These are phyloP conservation scores for Stenolophus ochropezus DNA, from an alignment of 2,888 invertebrate genomes.

Conservation along the genomic window DNA sequence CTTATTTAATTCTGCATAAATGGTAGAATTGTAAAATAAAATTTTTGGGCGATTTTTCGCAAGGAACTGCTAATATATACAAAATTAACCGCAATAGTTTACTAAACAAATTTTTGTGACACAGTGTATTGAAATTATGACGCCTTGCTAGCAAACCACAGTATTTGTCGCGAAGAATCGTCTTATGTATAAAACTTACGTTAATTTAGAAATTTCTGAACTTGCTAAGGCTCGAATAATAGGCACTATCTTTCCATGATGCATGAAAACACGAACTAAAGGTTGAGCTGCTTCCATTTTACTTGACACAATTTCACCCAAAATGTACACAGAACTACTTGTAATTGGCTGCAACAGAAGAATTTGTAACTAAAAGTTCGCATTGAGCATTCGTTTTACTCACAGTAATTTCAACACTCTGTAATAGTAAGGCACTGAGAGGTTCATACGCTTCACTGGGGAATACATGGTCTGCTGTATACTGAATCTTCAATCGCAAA, in stretches of 20 bases:
- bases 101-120: too few relatives aligned
- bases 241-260: slow-evolving; percentile 89
- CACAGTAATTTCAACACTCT: slow-evolving; percentile 82
- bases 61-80: too few relatives aligned
- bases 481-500: slow-evolving; percentile 88
- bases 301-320: slow-evolving; percentile 90
- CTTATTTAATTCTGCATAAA: too few relatives aligned
- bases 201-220: slow-evolving; percentile 92
- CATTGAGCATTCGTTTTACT: slow-evolving; percentile 61
- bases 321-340: slow-evolving; percentile 86
- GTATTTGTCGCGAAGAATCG: too few relatives aligned
- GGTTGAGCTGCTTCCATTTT: slow-evolving; percentile 94
- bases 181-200: slow-evolving; percentile 79
- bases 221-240: slow-evolving; percentile 89
- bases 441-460: slow-evolving; percentile 86
- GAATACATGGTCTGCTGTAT: slow-evolving; percentile 93
- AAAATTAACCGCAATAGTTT: too few relatives aligned
- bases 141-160: too few relatives aligned
- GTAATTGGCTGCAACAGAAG: slow-evolving; percentile 79
- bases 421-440: slow-evolving; percentile 84
- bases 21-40: too few relatives aligned
- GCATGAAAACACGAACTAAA: slow-evolving; percentile 88
- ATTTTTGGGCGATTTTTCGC: too few relatives aligned
- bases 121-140: too few relatives aligned
- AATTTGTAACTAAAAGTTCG: neutral